Evolutionary conservation across 1,140 invertebrate genomes (phyloP), one percentile per base, ranked within the genome.

Genomic region (Geopemphigus sp.): DNA sequence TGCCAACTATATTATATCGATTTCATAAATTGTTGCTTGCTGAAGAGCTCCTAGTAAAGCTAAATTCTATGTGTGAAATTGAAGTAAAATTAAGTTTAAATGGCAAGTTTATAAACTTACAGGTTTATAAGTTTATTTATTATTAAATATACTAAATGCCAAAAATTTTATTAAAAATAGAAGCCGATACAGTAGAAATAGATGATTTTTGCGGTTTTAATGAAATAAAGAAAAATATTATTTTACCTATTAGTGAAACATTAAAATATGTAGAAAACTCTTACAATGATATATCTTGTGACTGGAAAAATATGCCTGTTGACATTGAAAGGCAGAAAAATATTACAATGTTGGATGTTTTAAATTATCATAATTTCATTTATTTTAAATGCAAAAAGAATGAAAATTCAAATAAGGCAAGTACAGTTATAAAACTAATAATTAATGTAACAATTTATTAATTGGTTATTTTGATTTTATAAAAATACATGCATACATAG

Each of bases 1-100:
- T 99, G 32, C 98, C 98, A 0, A 92, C 94, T 22, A 91, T 98
- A 83, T 84, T 99, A 8, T 93, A 97, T 83, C 85, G 89, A 83
- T 83, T 96, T 11, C 90, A 90, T 80, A 90, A 91, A 83, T 85
- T 98, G 4, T 87, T 97, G 17, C 84, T 93, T 17, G 92, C 94
- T 0, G 92, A 97, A 83, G 91, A 96, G 84, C 87, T 98, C 11
- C 87, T 95, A 59, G 80, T 83, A 11, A 84, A 85, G 83, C 91
- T 95, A 66, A 86, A 85, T 3, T 56, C 24, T 19, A 86, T 63
- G 2, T 78, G 74, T 61, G 26, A 59, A 8, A 61, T 50, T 78
- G 12, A 63, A 61, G 19, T 63, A 24, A 0, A 45, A 19, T 10
- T 29, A 1, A n/a, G 26, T 39, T 24, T 1, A 76, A 59, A 59